Evolutionary conservation across 2,888 invertebrate species (phyloP), one percentile per base, ranked within the genome.

Genomic region (Zaprionus bogoriensis): DNA sequence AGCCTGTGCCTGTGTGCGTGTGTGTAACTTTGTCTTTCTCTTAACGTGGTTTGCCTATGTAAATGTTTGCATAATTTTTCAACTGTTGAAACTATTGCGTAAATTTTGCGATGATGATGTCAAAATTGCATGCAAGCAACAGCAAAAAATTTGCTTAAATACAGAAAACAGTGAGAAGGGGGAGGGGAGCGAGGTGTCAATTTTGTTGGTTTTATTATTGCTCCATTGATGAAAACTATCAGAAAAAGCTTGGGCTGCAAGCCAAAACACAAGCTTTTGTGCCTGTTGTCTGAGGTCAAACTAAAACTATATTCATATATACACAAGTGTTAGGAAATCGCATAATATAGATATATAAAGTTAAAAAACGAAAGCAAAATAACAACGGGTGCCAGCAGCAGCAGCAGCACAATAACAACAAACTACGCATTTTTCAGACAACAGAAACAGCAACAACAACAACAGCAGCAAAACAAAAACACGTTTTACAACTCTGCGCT

Each of bases 401-500:
- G 23, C 14, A 48, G 39, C 12, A 66, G 45, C 14, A 60, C 60
- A 38, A n/a, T n/a, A n/a, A n/a, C n/a, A 66, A 66, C 60, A 67
- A 64, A 74, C 78, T 84, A 81, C 84, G 84, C 78, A 79, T 77
- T 83, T 79, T 76, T 73, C 20, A 39, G 14, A 23, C 27, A 38
- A 41, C 45, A 61, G 17, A 27, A 68, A 52, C 17, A 58, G 41
- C 45, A 55, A 25, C 44, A 68, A 32, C 20, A 57, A 48, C 48
- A 48, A 47, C 55, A 67, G 44, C 47, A 59, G 39, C 67, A 72
- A 72, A 77, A 77, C 74, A 77, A 83, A 80, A 80, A 80, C 80
- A 84, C 73, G 80, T 80, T 80, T 81, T 84, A 84, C 80, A 80
- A 81, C 85, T 80, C 67, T 66, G 62, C 57, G 70, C 59, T 64